A percentile compares a stretch with the other conserved stretches of the same genome.
phyloP scores from a whole-genome alignment of 2,888 invertebrate genomes.

The Macrosoma leucophasiata region DNA sequence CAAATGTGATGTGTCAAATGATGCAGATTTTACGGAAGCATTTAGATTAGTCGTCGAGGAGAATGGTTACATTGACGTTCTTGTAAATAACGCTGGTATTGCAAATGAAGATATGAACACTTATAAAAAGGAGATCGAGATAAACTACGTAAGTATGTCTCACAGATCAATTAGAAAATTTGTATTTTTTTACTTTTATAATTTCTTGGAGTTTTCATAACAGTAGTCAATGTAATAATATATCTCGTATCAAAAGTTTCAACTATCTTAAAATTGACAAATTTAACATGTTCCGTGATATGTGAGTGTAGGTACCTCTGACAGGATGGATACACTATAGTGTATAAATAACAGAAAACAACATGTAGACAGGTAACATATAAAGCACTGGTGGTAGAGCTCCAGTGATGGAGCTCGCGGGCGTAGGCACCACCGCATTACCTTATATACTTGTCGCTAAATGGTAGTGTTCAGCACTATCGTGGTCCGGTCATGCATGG shows the following conservation, averaged over 20 bases:
- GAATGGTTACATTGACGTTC: constrained; percentile 34
- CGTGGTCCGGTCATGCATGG: too few species aligned
- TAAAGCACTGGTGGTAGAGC: too few species aligned
- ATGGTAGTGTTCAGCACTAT: too few species aligned
- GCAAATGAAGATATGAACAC: constrained; percentile 35
- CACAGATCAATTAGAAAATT: too few species aligned
- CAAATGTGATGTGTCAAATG: constrained; percentile 40
- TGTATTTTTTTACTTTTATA: too few species aligned
- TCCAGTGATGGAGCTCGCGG: too few species aligned
- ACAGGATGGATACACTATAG: too few species aligned
- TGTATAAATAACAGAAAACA: too few species aligned
- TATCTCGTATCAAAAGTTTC: constrained; percentile 19
- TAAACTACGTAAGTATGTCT: constrained; percentile 39
- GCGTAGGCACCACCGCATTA: too few species aligned
- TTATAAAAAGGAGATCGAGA: constrained; percentile 35
- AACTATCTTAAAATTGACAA: constrained; percentile 7
- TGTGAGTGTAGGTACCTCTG: constrained; percentile 5
- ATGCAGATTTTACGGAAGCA: constrained; percentile 29
- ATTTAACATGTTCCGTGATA: neutral
- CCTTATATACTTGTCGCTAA: too few species aligned
- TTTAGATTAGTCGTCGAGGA: constrained; percentile 31
- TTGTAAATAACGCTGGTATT: constrained; percentile 42
- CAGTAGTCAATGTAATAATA: constrained; percentile 17
- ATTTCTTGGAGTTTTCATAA: constrained; percentile 12
- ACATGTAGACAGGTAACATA: too few species aligned